phyloP scores from a whole-genome alignment of 2,888 invertebrate genomes.

The Mimas tiliae region DNA sequence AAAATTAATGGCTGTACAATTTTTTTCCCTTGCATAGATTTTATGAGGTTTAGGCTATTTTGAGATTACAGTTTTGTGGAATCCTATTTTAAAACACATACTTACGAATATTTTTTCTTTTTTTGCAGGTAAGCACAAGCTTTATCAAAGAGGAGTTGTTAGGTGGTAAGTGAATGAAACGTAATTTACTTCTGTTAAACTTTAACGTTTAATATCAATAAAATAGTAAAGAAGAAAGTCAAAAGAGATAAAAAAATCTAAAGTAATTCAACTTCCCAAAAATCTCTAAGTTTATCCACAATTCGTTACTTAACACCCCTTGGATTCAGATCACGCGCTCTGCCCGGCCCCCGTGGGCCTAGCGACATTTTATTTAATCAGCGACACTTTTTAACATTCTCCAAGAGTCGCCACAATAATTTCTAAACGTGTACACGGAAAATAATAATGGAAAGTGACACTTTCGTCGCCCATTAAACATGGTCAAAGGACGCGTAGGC shows the following conservation, averaged over 20 bases:
- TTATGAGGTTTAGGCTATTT: not conserved
- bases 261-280: constrained; percentile 39
- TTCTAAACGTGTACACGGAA: constrained; percentile 40
- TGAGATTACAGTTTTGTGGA: not conserved
- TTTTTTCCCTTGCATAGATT: constrained; percentile 41
- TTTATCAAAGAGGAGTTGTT: constrained; percentile 39
- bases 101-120: constrained; percentile 38
- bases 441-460: constrained; percentile 35
- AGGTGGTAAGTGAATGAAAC: constrained; percentile 10
- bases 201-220: not conserved
- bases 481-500: constrained; percentile 22
- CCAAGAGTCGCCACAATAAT: constrained; percentile 58
- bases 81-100: constrained; percentile 38
- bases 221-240: not conserved
- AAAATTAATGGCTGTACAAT: constrained; percentile 37
- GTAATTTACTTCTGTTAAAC: not conserved
- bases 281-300: constrained; percentile 25
- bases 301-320: constrained; percentile 27
- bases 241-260: constrained; percentile 38
- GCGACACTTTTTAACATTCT: constrained; percentile 81
- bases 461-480: constrained; percentile 22
- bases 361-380: constrained; percentile 82
- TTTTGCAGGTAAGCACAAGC: constrained; percentile 65
- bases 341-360: constrained; percentile 53
- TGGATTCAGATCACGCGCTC: constrained; percentile 71